Percentiles rank a stretch among this genome's conserved stretches.
Conservation (phyloP, 2,113 vertebrate species). For the Hippolais icterina region DNA sequence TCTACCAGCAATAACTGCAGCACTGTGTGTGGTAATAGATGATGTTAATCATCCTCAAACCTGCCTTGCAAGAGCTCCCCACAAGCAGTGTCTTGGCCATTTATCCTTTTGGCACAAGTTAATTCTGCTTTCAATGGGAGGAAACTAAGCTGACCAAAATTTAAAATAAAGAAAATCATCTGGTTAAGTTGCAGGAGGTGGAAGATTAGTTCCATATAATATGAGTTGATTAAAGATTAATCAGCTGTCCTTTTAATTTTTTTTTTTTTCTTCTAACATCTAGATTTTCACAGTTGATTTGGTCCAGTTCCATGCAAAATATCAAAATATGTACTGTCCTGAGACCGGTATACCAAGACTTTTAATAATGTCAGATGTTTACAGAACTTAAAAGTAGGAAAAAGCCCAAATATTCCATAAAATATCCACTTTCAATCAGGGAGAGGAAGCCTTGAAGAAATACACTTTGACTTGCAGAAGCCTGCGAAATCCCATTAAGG, state of each 20-base stretch:
- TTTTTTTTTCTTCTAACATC: not conserved
- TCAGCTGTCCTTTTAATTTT: not conserved
- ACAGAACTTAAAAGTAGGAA: conserved; percentile 64
- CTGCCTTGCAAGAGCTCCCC: not conserved
- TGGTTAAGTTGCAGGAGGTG: not conserved
- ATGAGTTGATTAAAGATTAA: not conserved
- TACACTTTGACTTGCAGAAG: conserved; percentile 62
- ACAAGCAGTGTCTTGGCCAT: not conserved
- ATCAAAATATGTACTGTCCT: not conserved
- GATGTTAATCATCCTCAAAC: not conserved
- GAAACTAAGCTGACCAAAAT: not conserved
- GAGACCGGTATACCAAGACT: conserved; percentile 21
- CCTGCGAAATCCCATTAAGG: conserved; percentile 74
- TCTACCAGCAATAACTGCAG: not conserved
- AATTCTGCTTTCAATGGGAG: not conserved
- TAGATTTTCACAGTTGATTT: not conserved
- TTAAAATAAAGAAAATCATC: not conserved
- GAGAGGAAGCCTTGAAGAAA: conserved; percentile 68
- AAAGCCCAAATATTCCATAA: conserved; percentile 48
- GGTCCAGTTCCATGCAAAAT: not conserved
- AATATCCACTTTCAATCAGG: conserved; percentile 23
- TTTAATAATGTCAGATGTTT: conserved; percentile 73
- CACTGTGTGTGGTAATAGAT: not conserved
- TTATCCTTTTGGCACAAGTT: not conserved
- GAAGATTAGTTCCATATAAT: not conserved